Evolutionary conservation across 2,888 invertebrate species (phyloP), one percentile per base, ranked within the genome.

Genomic region (Orthosia cruda): DNA sequence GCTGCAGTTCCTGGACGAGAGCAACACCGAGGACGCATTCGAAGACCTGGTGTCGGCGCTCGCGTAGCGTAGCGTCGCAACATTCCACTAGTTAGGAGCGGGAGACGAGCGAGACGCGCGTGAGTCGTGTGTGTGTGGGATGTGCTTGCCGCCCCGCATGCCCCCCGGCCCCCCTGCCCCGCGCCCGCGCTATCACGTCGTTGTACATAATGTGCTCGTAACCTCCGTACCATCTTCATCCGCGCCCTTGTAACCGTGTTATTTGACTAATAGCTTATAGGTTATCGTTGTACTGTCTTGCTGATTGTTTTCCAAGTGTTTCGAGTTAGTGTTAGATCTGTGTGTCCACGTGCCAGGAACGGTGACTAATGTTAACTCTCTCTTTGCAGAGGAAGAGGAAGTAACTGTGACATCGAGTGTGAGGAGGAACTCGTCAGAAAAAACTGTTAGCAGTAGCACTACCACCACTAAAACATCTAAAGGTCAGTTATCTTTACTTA

Each of bases 21-120:
- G 97, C 95, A 98, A 98, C 95, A 98, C 98, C 79, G 99, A 99
- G 93, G 98, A 98, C 96, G 98, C 98, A 87, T 99, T 99, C 97
- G 99, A 99, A 93, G 98, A 98, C 95, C 97, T 99, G 89, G 98
- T 99, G 97, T 97, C 97, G 96, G 97, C 94, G 94, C 96, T 96
- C 92, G 94, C 96, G 91, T 96, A 95, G 93, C 92, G 91, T 88
- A 95, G 93, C 92, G 91, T 89, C 89, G 87, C 89, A 89, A 89
- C 96, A 96, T 96, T 96, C 96, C 96, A 95, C 94, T 95, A 93
- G 94, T 92, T 94, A 94, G 93, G 91, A 92, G 92, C 92, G 92
- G 92, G 93, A 94, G 94, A 90, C 92, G 93, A 95, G 94, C 94
- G 95, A 96, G 95, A 95, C 95, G 95, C 96, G 95, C 95, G 96